These are phyloP conservation scores for Camptogramma bilineatum DNA, from an alignment of 2,888 invertebrate genomes.

Conservation along the genomic window DNA sequence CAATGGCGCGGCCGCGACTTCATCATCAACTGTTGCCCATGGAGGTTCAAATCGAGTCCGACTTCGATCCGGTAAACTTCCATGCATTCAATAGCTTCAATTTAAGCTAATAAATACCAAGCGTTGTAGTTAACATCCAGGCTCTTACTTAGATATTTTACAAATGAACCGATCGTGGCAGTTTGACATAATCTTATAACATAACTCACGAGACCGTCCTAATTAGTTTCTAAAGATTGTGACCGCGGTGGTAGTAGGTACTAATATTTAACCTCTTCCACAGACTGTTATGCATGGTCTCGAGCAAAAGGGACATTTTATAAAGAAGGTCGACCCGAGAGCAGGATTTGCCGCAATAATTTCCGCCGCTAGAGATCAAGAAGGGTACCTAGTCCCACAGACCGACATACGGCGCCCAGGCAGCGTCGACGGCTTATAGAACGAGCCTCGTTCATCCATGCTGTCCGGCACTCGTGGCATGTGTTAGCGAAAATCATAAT, in stretches of 20 bases:
- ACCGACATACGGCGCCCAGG: constrained; percentile 82
- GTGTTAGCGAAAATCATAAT: too few species aligned
- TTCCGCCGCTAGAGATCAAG: constrained; percentile 76
- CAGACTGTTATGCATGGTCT: constrained; percentile 78
- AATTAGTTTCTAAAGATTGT: neutral
- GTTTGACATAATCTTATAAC: too few species aligned
- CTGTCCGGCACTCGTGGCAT: too few species aligned
- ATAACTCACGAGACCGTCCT: too few species aligned
- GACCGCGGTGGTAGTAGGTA: neutral
- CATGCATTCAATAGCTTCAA: neutral
- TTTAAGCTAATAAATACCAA: too few species aligned
- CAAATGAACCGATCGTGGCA: too few species aligned
- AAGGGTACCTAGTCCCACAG: constrained; percentile 64
- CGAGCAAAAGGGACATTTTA: constrained; percentile 79
- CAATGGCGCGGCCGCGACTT: constrained; percentile 89
- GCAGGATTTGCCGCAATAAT: constrained; percentile 88
- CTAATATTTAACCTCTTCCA: constrained; percentile 2
- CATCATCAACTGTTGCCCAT: constrained; percentile 96
- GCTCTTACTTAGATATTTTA: neutral
- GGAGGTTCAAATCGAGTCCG: constrained; percentile 88
- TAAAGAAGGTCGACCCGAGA: constrained; percentile 70
- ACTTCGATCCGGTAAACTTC: constrained; percentile 82
- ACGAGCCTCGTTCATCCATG: neutral
- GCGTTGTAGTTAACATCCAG: too few species aligned
- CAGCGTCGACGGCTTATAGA: constrained; percentile 76